phyloP scores from a whole-genome alignment of 2,113 vertebrate species.

The Scomber japonicus region DNA sequence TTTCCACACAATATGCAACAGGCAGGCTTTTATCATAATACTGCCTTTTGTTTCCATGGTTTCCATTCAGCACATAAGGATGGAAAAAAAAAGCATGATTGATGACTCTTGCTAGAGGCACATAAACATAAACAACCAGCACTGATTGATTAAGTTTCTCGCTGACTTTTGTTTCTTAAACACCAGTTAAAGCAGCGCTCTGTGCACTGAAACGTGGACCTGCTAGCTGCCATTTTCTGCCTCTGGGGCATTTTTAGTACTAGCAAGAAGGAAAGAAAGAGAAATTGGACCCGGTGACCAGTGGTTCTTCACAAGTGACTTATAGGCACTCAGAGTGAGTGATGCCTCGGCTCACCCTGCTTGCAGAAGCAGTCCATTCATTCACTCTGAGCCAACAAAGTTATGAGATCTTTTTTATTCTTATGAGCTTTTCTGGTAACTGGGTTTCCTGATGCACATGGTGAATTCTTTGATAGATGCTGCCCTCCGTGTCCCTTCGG shows the following conservation, averaged over 20 bases:
- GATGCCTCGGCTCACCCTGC: conserved; percentile 68
- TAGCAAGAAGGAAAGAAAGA: conserved; percentile 59
- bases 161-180: conserved; percentile 81
- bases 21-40: conserved; percentile 71
- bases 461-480: conserved; percentile 82
- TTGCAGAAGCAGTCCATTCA: conserved; percentile 69
- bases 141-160: conserved; percentile 83
- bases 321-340: conserved; percentile 79
- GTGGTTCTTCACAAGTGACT: conserved; percentile 77
- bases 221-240: conserved; percentile 64
- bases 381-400: conserved; percentile 73
- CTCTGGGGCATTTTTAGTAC: conserved; percentile 70
- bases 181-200: conserved; percentile 75
- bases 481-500: conserved; percentile 75
- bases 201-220: conserved; percentile 53
- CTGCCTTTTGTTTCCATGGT: conserved; percentile 74
- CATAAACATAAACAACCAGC: conserved; percentile 82
- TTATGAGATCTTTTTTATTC: conserved; percentile 82
- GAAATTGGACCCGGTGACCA: conserved; percentile 76
- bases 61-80: conserved; percentile 65
- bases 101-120: conserved; percentile 76
- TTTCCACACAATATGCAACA: conserved; percentile 78
- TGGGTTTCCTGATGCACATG: conserved; percentile 74
- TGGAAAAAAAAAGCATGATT: conserved; percentile 73
- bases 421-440: conserved; percentile 81